Base-by-base conservation (phyloP, 2,888 invertebrate species). In the Formica aserva region DNA sequence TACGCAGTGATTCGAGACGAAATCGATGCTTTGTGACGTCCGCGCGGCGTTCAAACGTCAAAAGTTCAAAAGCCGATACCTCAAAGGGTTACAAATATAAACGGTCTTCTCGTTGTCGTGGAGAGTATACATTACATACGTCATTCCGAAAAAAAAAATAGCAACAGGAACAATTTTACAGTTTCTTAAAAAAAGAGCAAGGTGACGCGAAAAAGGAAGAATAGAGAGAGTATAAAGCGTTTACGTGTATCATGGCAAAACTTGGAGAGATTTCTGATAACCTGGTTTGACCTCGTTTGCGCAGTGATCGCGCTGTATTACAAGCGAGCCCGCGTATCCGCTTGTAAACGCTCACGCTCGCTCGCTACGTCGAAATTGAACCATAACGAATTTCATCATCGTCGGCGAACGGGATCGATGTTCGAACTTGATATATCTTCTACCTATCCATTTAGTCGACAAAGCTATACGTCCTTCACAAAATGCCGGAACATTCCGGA, bases 11-110 rank as follows among this genome's bases (percentile, higher is more conserved):
- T 48, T 63, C 35, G 35, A 75, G 63, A 63, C 11, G 22, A 75
- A 45, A 75, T 75, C 75, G 63, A 75, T 75, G 75, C 63, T 75
- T 32, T 63, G 48, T 75, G 75, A 75, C 63, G 63, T 63, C 35
- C 63, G 75, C 63, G 75, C 63, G 75, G 45, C 15, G 29, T 29
- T 45, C 60, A 11, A 48, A 76, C 52, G 22, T 26, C 52, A 38
- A 65, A 65, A 76, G 65, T 76, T 76, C 76, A 76, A 76, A 65
- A 35, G 38, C 76, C 65, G 75, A 75, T 48, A 26, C 45, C 63
- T 76, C 76, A 76, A 76, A 76, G 65, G 65, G 35, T 52, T 65
- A 52, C 76, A 76, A 76, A 76, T 76, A 76, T 76, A 76, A 76
- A 38, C 65, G 52, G 13, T 76, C 65, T 52, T 52, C 45, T 76